These are phyloP conservation scores for Hyles lineata DNA, from an alignment of 2,888 invertebrate species.

Conservation along the genomic window DNA sequence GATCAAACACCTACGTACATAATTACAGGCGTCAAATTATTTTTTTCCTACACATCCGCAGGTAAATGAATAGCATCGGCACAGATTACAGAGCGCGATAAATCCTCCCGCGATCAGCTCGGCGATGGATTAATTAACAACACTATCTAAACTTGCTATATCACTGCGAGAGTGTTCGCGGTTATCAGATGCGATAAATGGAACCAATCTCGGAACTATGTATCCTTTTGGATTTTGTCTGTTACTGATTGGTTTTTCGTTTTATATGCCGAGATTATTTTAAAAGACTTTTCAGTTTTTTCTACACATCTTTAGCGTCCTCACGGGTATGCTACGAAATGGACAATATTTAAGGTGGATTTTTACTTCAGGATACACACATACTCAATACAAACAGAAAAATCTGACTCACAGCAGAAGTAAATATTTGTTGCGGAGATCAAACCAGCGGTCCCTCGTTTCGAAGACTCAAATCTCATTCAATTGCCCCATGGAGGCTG, in stretches of 20 bases:
- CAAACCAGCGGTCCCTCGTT: too few species aligned
- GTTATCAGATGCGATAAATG: conserved; percentile 9
- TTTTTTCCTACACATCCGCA: conserved; percentile 30
- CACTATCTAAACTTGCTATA: conserved; percentile 41
- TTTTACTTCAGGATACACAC: too few species aligned
- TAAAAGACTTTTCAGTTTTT: too few species aligned
- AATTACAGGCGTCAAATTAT: conserved; percentile 27
- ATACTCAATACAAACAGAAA: too few species aligned
- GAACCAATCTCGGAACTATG: not conserved
- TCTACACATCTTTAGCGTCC: too few species aligned
- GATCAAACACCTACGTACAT: not conserved
- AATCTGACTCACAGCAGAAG: too few species aligned
- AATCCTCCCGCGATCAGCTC: conserved; percentile 44
- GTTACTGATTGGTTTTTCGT: not conserved
- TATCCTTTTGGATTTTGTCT: not conserved
- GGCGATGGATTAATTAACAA: conserved; percentile 54
- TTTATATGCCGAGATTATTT: too few species aligned
- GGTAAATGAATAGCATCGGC: conserved; percentile 47
- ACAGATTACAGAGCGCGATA: conserved; percentile 52
- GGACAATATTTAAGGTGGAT: too few species aligned
- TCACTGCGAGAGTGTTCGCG: conserved; percentile 24
- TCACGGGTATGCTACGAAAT: too few species aligned
- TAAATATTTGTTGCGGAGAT: too few species aligned
- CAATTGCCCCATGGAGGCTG: too few species aligned
- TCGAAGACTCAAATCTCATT: too few species aligned